Conservation (phyloP, 92 coral and sea anemone species). For the Epizoanthus ramosus region DNA sequence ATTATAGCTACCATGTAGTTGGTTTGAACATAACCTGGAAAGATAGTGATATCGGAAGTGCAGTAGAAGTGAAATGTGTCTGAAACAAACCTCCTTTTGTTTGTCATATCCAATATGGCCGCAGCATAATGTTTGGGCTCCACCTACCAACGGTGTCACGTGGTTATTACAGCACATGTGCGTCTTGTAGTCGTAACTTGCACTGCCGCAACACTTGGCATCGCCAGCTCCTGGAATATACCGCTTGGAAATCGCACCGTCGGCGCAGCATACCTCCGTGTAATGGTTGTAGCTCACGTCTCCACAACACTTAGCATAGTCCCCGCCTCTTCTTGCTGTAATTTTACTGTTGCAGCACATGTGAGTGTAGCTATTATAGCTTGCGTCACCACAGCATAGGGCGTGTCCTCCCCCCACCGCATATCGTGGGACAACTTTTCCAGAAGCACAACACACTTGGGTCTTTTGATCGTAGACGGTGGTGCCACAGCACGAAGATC, state of each 20-base stretch:
- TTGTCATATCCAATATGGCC: constrained; percentile 34
- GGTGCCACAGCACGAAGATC: constrained; percentile 34
- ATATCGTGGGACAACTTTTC: constrained; percentile 6
- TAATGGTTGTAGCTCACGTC: constrained; percentile 7
- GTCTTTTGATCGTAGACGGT: constrained; percentile 9
- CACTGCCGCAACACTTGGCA: constrained; percentile 46
- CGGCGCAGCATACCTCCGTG: constrained; percentile 45
- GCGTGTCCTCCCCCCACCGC: constrained; percentile 14
- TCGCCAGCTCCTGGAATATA: neutral
- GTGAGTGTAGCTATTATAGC: constrained; percentile 33
- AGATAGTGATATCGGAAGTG: neutral
- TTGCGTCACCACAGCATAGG: constrained; percentile 36
- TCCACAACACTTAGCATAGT: constrained; percentile 39
- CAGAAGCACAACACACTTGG: constrained; percentile 22
- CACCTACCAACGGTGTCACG: constrained; percentile 17
- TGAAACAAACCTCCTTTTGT: constrained; percentile 17
- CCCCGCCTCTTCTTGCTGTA: neutral
- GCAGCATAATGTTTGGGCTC: constrained; percentile 32
- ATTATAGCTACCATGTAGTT: neutral
- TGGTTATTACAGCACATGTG: constrained; percentile 35
- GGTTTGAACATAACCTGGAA: neutral
- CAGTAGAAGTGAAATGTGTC: no score
- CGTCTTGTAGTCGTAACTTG: constrained; percentile 14
- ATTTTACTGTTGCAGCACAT: constrained; percentile 43
- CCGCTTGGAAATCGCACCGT: constrained; percentile 15